Evolutionary conservation across 1,140 invertebrate genomes (phyloP).

Genomic region (Battus philenor): DNA sequence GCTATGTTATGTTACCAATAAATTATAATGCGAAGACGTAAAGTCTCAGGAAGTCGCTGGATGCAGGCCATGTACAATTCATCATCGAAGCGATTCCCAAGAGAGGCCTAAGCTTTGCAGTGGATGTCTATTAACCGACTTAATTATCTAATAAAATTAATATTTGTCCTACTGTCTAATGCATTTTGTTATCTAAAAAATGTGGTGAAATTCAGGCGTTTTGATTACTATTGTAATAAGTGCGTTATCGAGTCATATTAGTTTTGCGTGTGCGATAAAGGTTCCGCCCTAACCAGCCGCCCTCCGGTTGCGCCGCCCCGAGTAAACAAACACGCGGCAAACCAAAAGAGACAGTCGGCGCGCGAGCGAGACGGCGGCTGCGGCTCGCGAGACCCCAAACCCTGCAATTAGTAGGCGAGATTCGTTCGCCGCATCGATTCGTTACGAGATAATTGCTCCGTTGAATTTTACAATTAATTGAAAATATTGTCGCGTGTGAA

Average conservation of each 20-base stretch:
- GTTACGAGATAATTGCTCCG: conserved; percentile 65
- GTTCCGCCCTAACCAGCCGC: conserved; percentile 53
- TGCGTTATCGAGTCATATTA: conserved; percentile 47
- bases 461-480: conserved; percentile 40
- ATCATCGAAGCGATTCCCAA: too few species aligned
- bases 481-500: conserved; percentile 46
- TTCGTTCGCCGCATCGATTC: conserved; percentile 68
- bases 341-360: conserved; percentile 23
- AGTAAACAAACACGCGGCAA: conserved; percentile 49
- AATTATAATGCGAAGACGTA: too few species aligned
- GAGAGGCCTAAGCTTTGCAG: too few species aligned
- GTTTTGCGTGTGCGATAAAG: conserved; percentile 38
- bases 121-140: too few species aligned
- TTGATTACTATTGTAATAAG: conserved; percentile 32
- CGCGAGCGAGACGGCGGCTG: conserved; percentile 36
- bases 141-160: too few species aligned
- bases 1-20: too few species aligned
- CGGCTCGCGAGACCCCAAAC: conserved; percentile 41
- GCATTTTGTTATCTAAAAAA: too few species aligned
- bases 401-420: conserved; percentile 73
- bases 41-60: too few species aligned
- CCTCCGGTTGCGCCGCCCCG: conserved; percentile 57
- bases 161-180: too few species aligned
- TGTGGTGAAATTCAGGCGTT: too few species aligned
- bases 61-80: too few species aligned